phyloP scores from a whole-genome alignment of 2,888 invertebrate genomes.

The Cheilosia impressa region DNA sequence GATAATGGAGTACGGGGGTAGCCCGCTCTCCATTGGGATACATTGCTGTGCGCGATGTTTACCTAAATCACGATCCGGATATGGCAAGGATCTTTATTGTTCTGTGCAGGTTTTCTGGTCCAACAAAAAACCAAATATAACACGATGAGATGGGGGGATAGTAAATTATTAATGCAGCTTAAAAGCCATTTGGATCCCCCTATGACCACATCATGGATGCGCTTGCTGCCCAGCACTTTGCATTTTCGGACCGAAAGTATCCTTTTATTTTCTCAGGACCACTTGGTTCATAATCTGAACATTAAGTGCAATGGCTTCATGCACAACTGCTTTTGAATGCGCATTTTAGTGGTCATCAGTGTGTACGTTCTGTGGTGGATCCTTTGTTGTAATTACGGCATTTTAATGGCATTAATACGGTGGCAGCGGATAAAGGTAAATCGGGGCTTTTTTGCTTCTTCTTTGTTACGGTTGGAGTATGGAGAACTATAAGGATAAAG shows the following conservation, averaged over 20 bases:
- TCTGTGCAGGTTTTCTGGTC: slow-evolving; percentile 1
- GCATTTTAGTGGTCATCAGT: slow-evolving; percentile 59
- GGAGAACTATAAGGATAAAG: slow-evolving; percentile 7
- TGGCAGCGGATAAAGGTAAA: slow-evolving; percentile 25
- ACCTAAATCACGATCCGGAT: slow-evolving; percentile 22
- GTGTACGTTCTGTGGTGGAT: slow-evolving; percentile 21
- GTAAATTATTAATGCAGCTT: slow-evolving; percentile 60
- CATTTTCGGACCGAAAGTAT: slow-evolving; percentile 45
- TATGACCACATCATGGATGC: slow-evolving; percentile 28
- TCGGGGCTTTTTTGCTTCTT: slow-evolving; percentile 18
- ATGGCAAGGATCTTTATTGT: slow-evolving; percentile 41
- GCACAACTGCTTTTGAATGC: slow-evolving; percentile 67
- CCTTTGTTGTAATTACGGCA: slow-evolving; percentile 62
- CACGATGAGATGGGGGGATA: slow-evolving; percentile 12
- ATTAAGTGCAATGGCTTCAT: slow-evolving; percentile 71
- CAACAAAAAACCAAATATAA: slow-evolving; percentile 13
- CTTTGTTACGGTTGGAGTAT: background rate
- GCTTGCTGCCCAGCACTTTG: slow-evolving; percentile 29
- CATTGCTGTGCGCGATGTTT: slow-evolving; percentile 13
- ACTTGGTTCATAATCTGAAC: slow-evolving; percentile 68
- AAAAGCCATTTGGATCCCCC: slow-evolving; percentile 52
- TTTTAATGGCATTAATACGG: slow-evolving; percentile 61
- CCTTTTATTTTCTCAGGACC: slow-evolving; percentile 45
- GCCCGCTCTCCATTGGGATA: background rate
- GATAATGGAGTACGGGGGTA: slow-evolving; percentile 31